Conservation (phyloP, 2,888 invertebrate species). For the Brenthis hecate region DNA sequence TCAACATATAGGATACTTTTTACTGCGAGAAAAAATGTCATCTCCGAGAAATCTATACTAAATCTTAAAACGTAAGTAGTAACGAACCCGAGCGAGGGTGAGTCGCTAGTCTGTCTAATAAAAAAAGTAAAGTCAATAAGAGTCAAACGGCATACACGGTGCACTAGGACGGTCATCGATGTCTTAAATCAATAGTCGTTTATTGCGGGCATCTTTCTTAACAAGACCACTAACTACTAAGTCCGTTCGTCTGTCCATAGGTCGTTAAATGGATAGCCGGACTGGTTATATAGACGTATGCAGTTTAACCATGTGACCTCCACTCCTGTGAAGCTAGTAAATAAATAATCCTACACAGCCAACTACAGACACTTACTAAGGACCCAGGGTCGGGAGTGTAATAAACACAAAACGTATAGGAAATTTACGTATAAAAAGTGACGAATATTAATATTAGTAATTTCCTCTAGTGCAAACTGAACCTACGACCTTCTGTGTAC, state of each 20-base stretch:
- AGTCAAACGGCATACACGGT: too few relatives aligned
- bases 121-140: slow-evolving; percentile 1
- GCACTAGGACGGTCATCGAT: slow-evolving; percentile 5
- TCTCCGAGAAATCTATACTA: too few relatives aligned
- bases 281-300: slow-evolving; percentile 33
- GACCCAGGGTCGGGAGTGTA: too few relatives aligned
- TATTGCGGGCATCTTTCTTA: slow-evolving; percentile 43
- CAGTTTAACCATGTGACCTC: slow-evolving; percentile 32
- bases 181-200: slow-evolving; percentile 44
- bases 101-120: background rate
- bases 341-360: background rate
- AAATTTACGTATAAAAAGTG: too few relatives aligned
- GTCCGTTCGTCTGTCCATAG: slow-evolving; percentile 35
- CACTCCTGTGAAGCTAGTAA: slow-evolving; percentile 12
- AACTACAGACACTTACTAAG: background rate
- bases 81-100: too few relatives aligned
- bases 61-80: too few relatives aligned
- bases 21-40: too few relatives aligned
- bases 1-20: too few relatives aligned
- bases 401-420: too few relatives aligned
- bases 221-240: slow-evolving; percentile 41
- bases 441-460: too few relatives aligned
- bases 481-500: too few relatives aligned
- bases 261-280: slow-evolving; percentile 34
- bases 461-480: too few relatives aligned